Conservation (phyloP, 2,888 invertebrate genomes). For the Halictus ligatus region DNA sequence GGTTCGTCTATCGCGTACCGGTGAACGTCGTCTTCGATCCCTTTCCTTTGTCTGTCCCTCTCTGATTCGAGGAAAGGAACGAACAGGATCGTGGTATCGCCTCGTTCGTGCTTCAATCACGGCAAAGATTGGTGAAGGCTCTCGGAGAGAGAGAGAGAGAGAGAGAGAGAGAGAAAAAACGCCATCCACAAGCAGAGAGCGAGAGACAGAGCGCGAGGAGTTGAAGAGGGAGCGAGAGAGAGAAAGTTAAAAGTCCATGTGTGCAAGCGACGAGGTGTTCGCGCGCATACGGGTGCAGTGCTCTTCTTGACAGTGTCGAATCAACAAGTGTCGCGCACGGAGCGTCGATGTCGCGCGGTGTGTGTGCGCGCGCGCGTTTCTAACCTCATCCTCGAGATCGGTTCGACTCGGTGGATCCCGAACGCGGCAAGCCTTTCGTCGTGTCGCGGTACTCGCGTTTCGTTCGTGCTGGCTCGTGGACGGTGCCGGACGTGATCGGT, state of each 20-base stretch:
- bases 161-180: too few species aligned
- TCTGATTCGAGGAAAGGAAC: conserved; percentile 24
- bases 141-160: too few species aligned
- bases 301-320: conserved; percentile 69
- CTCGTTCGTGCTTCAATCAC: conserved; percentile 39
- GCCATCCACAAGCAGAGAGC: conserved; percentile 38
- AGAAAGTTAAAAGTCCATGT: conserved; percentile 45
- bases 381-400: conserved; percentile 62
- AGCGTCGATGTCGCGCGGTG: conserved; percentile 55
- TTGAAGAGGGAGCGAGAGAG: conserved; percentile 15
- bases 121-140: conserved; percentile 41
- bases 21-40: background rate
- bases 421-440: conserved; percentile 21
- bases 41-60: background rate
- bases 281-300: conserved; percentile 53
- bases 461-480: conserved; percentile 2
- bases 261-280: conserved; percentile 42
- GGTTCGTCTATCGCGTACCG: conserved; percentile 13
- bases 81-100: conserved; percentile 37
- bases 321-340: conserved; percentile 73
- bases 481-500: conserved; percentile 45
- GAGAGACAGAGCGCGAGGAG: conserved; percentile 13
- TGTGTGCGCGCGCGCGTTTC: conserved; percentile 54
- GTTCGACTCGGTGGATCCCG: conserved; percentile 19
- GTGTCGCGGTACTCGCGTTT: conserved; percentile 23